Base-by-base conservation (phyloP, 2,888 invertebrate species). In the Cordilura impudica region DNA sequence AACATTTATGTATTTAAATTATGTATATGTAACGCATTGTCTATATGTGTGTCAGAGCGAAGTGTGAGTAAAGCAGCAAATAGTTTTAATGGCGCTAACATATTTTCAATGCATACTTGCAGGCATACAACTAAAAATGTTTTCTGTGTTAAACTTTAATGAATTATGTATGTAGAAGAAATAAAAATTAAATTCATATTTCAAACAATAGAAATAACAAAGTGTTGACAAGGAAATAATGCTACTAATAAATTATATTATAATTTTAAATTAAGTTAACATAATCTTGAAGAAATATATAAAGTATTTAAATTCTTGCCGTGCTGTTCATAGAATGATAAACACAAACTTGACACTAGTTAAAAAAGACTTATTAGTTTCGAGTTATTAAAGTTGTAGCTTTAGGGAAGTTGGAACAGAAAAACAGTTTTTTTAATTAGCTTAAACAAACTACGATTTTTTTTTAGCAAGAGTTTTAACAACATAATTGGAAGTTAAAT, bases 81-180 rank as follows among this genome's bases (percentile, higher is more conserved):
- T 10, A 58, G 35, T 58, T 54, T 18, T 2, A 31, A 39, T 39
- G 49, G 45, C 63, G 39, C 47, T 56, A 47, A 19, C 53, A 65
- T 45, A 54, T 54, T 47, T 63, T 14, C 63, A 53, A 45, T 69
- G 73, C 69, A 78, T 70, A 74, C 73, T 69, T 73, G n/a, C 49
- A 78, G 78, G 78, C 73, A 65, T 53, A 51, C 18, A 39, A 63
- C n/a, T 12, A 45, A 65, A 69, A 78, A 58, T 70, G 21, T 63
- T 23, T 60, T 60, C 31, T 43, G 18, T 18, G 45, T 49, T 45
- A 49, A 60, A 66, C 60, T 39, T 74, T 60, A 74, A 74, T 74
- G 60, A 31, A 60, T 60, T 60, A 45, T 31, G 63, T 7, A 54
- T 47, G 16, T 61, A 23, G 14, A 31, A 54, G 31, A 2, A 8